These are phyloP conservation scores for Zygothrica quintamaculata DNA, from an alignment of 2,888 invertebrate genomes.

Conservation along the genomic window DNA sequence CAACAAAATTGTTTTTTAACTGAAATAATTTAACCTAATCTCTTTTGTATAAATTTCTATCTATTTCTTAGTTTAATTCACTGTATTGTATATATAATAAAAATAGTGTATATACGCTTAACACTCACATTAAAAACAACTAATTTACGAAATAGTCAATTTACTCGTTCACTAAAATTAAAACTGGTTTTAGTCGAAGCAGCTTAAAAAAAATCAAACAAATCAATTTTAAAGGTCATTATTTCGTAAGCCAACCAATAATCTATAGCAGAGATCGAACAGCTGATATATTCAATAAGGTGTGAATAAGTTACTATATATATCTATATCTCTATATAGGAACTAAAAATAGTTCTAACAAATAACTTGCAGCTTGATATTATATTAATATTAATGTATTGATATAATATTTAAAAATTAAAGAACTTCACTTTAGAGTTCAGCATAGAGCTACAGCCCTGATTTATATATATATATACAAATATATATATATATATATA, in stretches of 20 bases:
- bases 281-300: constrained; percentile 24
- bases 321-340: not conserved
- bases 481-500: constrained; percentile 32
- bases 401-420: not conserved
- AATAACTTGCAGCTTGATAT: no score
- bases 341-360: constrained; percentile 1
- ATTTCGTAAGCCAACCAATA: constrained; percentile 47
- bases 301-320: no score
- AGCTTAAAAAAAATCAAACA: constrained; percentile 39
- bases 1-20: no score
- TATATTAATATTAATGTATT: no score
- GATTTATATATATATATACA: constrained; percentile 27
- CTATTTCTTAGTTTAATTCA: no score
- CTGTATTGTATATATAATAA: no score
- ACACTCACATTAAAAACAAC: not conserved
- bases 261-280: constrained; percentile 14
- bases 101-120: not conserved
- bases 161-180: not conserved
- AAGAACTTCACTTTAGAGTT: not conserved
- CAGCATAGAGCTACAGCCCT: constrained; percentile 30
- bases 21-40: no score
- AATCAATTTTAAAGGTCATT: constrained; percentile 53
- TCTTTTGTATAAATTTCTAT: no score
- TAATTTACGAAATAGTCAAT: constrained; percentile 15
- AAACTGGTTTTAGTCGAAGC: constrained; percentile 44